Evolutionary conservation across 2,888 invertebrate species (phyloP).

Genomic region (Lissonota sp.): DNA sequence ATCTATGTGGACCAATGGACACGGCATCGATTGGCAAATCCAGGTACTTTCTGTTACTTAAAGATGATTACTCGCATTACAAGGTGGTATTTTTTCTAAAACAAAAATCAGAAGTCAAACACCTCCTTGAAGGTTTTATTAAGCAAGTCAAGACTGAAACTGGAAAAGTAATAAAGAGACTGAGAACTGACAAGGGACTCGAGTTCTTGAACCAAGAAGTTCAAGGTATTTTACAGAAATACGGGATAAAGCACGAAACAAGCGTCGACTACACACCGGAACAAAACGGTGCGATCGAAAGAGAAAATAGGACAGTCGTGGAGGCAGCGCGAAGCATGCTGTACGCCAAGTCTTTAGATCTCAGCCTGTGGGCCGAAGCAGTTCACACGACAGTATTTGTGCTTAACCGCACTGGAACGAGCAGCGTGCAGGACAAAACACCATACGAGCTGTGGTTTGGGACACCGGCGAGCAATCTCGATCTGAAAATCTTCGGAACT

Average conservation of each 20-base stretch:
- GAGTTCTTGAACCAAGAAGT: background rate
- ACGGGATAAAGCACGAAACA: background rate
- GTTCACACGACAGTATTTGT: background rate
- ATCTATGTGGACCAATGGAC: no score
- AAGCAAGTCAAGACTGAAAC: background rate
- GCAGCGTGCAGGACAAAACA: background rate
- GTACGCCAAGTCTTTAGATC: background rate
- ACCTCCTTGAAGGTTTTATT: background rate
- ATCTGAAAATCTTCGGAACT: background rate
- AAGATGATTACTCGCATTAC: background rate
- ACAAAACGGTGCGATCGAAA: background rate
- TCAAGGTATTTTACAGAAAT: background rate
- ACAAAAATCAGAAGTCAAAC: background rate
- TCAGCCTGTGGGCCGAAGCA: background rate
- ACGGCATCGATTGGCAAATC: background rate
- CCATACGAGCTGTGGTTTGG: background rate
- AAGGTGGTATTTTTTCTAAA: background rate
- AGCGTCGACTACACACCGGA: background rate
- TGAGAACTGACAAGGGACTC: background rate
- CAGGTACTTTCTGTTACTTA: background rate
- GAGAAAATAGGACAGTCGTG: background rate
- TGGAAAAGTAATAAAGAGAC: background rate
- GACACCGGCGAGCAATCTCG: background rate
- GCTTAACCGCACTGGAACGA: background rate
- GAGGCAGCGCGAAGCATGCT: background rate